Conservation (phyloP, 2,113 vertebrate species). For the Peromyscus maniculatus region DNA sequence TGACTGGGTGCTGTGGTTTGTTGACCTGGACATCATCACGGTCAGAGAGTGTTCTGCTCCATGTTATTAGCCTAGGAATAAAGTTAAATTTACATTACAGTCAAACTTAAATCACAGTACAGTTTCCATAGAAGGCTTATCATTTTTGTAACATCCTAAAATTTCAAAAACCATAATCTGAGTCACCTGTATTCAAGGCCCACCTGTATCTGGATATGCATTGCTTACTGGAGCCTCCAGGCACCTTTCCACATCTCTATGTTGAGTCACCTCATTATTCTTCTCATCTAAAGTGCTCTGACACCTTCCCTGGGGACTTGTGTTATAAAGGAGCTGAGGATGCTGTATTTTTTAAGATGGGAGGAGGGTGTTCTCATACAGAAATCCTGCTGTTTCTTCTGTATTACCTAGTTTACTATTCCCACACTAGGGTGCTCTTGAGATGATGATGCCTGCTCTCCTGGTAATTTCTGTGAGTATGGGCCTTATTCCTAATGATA, state of each 20-base stretch:
- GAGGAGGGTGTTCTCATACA: neutral
- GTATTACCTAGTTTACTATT: neutral
- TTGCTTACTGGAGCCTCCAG: neutral
- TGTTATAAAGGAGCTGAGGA: neutral
- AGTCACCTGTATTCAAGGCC: neutral
- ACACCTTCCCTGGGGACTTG: neutral
- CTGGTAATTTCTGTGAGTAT: neutral
- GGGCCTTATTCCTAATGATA: neutral
- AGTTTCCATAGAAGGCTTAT: neutral
- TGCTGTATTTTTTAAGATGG: neutral
- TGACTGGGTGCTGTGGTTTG: neutral
- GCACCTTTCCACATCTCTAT: neutral
- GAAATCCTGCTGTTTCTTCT: neutral
- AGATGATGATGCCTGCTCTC: neutral
- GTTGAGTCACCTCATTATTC: neutral
- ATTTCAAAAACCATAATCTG: neutral
- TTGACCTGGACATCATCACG: neutral
- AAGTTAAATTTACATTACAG: neutral
- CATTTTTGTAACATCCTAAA: neutral
- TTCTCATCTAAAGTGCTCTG: neutral
- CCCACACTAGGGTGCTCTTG: neutral
- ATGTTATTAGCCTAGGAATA: neutral
- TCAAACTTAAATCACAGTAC: neutral
- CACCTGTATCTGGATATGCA: neutral
- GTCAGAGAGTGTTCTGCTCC: neutral